Evolutionary conservation across 2,888 invertebrate genomes (phyloP).

Genomic region (Carterocephalus palaemon): DNA sequence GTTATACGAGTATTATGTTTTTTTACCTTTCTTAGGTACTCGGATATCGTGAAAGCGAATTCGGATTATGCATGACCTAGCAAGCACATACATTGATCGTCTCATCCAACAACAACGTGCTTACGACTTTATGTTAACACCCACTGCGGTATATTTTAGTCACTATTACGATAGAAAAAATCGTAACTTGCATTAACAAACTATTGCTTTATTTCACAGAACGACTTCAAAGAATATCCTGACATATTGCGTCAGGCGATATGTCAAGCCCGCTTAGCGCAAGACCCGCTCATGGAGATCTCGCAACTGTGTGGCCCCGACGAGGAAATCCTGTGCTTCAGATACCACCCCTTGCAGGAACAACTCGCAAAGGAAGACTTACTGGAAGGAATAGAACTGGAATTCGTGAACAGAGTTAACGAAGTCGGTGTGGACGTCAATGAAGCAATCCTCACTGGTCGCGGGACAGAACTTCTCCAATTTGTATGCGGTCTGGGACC

Average conservation of each 20-base stretch:
- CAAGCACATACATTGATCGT: too few species aligned
- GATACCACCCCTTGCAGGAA: constrained; percentile 93
- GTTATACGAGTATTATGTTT: too few species aligned
- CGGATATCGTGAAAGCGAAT: too few species aligned
- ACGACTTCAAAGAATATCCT: constrained; percentile 96
- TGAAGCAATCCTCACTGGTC: constrained; percentile 91
- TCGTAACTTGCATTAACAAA: background rate
- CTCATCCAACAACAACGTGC: too few species aligned
- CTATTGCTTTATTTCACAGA: constrained; percentile 46
- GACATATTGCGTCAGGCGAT: constrained; percentile 93
- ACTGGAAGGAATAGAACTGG: constrained; percentile 89
- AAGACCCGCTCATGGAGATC: constrained; percentile 97
- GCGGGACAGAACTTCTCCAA: constrained; percentile 93
- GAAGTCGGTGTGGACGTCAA: constrained; percentile 99
- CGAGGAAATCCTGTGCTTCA: constrained; percentile 96
- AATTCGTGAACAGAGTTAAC: constrained; percentile 96
- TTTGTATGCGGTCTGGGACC: constrained; percentile 98
- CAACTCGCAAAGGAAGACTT: constrained; percentile 91
- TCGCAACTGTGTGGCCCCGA: constrained; percentile 97
- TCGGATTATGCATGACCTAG: too few species aligned
- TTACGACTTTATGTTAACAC: too few species aligned
- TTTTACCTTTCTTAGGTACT: too few species aligned
- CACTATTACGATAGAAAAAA: too few species aligned
- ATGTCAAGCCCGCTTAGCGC: constrained; percentile 93
- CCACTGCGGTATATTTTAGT: too few species aligned